Conservation (phyloP, 2,888 invertebrate genomes). For the Galerucella pusilla region DNA sequence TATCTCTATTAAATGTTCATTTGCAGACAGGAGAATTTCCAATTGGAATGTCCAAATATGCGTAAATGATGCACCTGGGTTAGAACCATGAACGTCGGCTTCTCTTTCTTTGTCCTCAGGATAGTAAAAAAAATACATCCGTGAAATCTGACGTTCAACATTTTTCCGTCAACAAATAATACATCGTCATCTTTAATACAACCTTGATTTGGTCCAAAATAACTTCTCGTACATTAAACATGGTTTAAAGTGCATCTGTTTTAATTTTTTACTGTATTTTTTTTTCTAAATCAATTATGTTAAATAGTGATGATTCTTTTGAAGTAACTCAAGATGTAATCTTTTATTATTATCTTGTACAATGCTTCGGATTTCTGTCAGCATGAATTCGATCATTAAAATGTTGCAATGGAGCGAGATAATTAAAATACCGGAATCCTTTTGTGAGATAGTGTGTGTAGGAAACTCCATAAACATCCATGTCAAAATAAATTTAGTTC, state of each 20-base stretch:
- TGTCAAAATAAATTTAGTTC: conserved; percentile 10
- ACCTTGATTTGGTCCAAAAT: neutral
- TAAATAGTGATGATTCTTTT: neutral
- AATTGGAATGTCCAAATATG: too few species aligned
- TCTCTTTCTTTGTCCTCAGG: too few species aligned
- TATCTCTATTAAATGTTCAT: too few species aligned
- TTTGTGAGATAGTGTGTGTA: conserved; percentile 4
- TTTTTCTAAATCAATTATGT: neutral
- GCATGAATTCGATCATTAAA: neutral
- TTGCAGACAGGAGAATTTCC: too few species aligned
- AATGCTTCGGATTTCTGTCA: neutral
- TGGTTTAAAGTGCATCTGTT: neutral
- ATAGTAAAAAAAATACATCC: too few species aligned
- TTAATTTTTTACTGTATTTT: neutral
- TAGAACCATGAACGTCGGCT: too few species aligned
- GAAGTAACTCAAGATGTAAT: neutral
- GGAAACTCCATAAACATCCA: conserved; percentile 1
- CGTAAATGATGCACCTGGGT: too few species aligned
- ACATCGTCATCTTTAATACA: too few species aligned
- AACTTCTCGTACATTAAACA: neutral
- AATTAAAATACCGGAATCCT: conserved; percentile 3
- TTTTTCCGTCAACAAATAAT: too few species aligned
- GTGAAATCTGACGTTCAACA: too few species aligned
- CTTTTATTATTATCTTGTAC: neutral
- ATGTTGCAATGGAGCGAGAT: neutral